Conservation (phyloP, 2,113 vertebrate genomes). For the Pomatorhinus ruficollis region DNA sequence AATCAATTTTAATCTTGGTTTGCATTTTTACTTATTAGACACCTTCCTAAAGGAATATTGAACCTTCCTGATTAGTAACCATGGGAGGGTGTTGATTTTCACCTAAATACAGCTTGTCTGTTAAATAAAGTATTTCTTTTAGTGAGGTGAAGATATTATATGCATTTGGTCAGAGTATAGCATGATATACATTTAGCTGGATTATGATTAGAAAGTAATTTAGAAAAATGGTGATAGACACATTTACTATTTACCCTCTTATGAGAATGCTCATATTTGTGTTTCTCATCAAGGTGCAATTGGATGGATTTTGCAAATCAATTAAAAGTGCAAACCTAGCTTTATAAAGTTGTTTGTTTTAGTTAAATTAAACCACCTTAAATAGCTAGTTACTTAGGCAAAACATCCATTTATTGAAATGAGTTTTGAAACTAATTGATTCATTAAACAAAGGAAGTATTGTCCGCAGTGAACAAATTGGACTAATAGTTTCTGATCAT, state of each 20-base stretch:
- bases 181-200: background rate
- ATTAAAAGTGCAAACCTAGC: background rate
- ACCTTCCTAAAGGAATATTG: background rate
- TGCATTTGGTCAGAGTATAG: background rate
- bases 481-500: conserved; percentile 39
- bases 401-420: conserved; percentile 26
- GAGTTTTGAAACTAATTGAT: conserved; percentile 33
- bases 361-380: conserved; percentile 38
- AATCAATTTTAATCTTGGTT: background rate
- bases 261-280: background rate
- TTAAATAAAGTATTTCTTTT: background rate
- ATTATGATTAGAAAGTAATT: background rate
- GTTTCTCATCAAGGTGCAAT: background rate
- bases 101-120: background rate
- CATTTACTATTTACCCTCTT: background rate
- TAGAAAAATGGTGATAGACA: background rate
- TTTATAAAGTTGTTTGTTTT: conserved; percentile 42
- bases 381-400: conserved; percentile 21
- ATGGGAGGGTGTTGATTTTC: background rate
- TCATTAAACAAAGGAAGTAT: conserved; percentile 36
- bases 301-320: conserved; percentile 19
- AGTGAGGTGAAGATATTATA: background rate
- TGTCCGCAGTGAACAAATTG: background rate
- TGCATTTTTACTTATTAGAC: background rate
- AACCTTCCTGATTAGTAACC: background rate